phyloP scores from a whole-genome alignment of 2,113 vertebrate species.

The Pomatostomus ruficeps region DNA sequence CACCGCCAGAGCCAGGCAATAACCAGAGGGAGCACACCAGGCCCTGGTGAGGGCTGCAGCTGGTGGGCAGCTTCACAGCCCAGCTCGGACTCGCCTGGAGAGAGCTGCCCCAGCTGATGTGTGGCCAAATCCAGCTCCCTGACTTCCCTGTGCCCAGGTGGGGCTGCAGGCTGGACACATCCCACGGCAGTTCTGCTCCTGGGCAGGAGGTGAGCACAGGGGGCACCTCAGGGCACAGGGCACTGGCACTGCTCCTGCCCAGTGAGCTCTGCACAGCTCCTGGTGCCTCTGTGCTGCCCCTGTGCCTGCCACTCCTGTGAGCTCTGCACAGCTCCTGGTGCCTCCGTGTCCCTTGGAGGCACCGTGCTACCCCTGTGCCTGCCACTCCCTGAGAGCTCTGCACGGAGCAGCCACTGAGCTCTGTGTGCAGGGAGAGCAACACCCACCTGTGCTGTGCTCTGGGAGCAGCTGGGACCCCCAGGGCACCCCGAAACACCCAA shows the following conservation, averaged over 20 bases:
- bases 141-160: background rate
- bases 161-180: background rate
- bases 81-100: background rate
- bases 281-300: accelerated
- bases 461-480: background rate
- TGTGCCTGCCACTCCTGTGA: accelerated
- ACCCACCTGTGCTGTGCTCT: background rate
- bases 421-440: background rate
- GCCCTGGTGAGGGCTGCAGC: background rate
- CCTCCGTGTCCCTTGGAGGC: too few relatives aligned
- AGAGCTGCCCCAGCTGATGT: background rate
- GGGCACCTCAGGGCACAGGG: too few relatives aligned
- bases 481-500: background rate
- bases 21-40: background rate
- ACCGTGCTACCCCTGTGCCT: background rate
- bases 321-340: background rate
- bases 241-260: background rate
- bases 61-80: background rate
- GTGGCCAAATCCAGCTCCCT: background rate
- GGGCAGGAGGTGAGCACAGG: background rate
- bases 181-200: background rate
- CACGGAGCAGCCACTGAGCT: background rate
- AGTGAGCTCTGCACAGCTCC: background rate
- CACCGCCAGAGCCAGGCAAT: background rate
- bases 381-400: background rate